These are phyloP conservation scores for Lasiurus borealis DNA, from an alignment of 2,113 vertebrate species.

Conservation along the genomic window DNA sequence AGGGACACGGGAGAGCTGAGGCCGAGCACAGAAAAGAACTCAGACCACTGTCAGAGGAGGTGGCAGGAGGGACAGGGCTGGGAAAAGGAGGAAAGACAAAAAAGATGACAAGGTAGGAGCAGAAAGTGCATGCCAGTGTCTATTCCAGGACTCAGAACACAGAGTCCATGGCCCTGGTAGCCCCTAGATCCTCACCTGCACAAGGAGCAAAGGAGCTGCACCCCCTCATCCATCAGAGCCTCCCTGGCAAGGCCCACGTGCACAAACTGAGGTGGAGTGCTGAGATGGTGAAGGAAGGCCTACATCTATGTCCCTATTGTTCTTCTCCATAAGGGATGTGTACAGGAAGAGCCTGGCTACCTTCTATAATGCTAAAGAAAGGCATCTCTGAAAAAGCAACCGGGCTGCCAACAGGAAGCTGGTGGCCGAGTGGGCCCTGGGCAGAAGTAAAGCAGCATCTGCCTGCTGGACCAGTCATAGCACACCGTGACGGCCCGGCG, in stretches of 20 bases:
- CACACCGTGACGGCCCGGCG: background rate
- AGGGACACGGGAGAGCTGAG: background rate
- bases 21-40: background rate
- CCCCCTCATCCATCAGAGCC: fast-evolving
- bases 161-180: background rate
- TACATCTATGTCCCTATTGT: background rate
- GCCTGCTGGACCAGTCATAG: fast-evolving
- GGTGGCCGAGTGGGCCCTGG: background rate
- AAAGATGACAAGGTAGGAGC: background rate
- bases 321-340: fast-evolving
- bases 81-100: background rate
- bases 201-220: background rate
- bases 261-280: background rate
- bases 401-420: background rate
- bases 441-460: background rate
- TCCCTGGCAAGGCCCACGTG: fast-evolving
- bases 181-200: background rate
- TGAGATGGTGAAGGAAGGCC: background rate
- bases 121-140: fast-evolving
- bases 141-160: background rate
- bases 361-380: background rate
- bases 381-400: background rate
- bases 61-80: background rate
- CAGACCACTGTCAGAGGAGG: background rate
- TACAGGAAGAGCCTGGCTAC: background rate